These are phyloP conservation scores for Thalassarche chlororhynchos DNA, from an alignment of 2,113 vertebrate genomes.

Conservation along the genomic window DNA sequence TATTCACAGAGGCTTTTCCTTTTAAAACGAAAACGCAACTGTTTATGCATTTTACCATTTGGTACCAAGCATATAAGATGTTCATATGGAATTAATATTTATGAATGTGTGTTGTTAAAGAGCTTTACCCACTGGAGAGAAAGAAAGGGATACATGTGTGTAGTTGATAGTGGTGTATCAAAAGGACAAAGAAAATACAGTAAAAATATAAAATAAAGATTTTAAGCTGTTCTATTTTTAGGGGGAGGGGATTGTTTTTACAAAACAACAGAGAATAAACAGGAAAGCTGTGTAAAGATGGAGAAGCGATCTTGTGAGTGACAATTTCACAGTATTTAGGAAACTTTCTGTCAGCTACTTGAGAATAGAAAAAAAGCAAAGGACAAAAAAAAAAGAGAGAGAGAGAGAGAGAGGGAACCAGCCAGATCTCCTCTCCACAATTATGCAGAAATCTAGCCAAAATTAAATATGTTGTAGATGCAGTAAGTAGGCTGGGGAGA, in stretches of 20 bases:
- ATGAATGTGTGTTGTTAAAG: neutral
- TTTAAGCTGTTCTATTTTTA: neutral
- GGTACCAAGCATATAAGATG: neutral
- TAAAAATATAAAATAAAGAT: neutral
- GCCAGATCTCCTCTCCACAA: neutral
- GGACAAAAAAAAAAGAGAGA: neutral
- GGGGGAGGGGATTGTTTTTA: neutral
- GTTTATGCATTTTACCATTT: neutral
- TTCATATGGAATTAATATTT: neutral
- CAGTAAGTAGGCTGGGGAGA: neutral
- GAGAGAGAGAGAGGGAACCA: neutral
- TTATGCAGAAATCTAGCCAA: neutral
- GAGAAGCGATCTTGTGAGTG: rapidly evolving
- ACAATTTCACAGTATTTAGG: neutral
- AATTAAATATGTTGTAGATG: neutral
- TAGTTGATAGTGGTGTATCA: neutral
- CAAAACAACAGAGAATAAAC: neutral
- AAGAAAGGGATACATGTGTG: neutral
- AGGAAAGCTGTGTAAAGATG: neutral
- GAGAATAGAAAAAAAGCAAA: neutral
- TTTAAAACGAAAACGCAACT: neutral
- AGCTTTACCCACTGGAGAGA: neutral
- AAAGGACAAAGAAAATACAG: neutral
- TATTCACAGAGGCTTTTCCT: neutral
- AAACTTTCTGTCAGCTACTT: neutral